A percentile compares a stretch with the other conserved stretches of the same genome.
These are phyloP conservation scores for Actenoides hombroni DNA, from an alignment of 2,113 vertebrate genomes.

Conservation along the genomic window DNA sequence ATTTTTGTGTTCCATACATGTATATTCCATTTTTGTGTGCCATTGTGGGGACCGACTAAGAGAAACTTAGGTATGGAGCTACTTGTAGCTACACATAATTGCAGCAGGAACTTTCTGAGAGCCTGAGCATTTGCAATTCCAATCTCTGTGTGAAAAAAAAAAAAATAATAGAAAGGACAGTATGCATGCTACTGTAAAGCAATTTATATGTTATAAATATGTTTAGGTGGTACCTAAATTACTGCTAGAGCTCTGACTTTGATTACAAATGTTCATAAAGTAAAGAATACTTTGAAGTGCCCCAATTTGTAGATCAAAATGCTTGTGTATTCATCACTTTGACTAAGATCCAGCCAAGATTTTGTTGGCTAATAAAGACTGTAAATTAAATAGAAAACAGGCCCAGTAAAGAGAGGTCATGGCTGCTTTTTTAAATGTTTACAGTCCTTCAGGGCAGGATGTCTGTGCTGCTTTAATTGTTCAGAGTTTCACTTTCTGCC, in stretches of 20 bases:
- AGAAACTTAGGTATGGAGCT: not conserved
- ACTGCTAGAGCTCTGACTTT: conserved; percentile 48
- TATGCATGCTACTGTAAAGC: not conserved
- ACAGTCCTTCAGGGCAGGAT: conserved; percentile 26
- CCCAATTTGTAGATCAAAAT: conserved; percentile 16
- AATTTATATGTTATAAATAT: conserved; percentile 10
- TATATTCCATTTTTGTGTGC: not conserved
- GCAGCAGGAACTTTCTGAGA: not conserved
- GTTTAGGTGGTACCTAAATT: conserved; percentile 50
- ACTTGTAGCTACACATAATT: not conserved
- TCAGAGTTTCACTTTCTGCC: conserved; percentile 45
- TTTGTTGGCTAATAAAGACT: conserved; percentile 62
- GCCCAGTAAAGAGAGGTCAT: conserved; percentile 44
- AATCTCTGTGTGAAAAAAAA: not conserved
- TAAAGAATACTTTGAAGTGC: conserved; percentile 54
- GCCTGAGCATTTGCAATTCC: not conserved
- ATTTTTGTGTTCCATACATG: not conserved
- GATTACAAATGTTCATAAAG: conserved; percentile 47
- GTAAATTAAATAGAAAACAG: conserved; percentile 62
- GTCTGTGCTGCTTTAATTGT: conserved; percentile 63
- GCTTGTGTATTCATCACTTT: conserved; percentile 38
- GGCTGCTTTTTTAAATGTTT: conserved; percentile 55
- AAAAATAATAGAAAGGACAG: not conserved
- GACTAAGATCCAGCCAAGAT: conserved; percentile 46
- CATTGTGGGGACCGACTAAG: not conserved